Evolutionary conservation across 2,888 invertebrate genomes (phyloP), one percentile per base, ranked within the genome.

Genomic region (Auanema freiburgensis): DNA sequence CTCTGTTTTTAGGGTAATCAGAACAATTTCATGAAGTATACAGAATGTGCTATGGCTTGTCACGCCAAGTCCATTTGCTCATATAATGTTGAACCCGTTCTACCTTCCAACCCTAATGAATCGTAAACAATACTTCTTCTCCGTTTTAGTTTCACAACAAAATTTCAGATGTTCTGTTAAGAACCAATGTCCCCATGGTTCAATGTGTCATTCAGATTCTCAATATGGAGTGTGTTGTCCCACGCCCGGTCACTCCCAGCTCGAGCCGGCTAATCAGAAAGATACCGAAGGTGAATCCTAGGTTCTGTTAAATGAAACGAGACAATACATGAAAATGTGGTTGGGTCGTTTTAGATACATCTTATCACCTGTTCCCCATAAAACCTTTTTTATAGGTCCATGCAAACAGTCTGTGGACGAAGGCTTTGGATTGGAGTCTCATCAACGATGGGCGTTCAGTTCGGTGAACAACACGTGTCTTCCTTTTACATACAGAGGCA

Each of bases 1-100:
- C n/a, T n/a, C 5, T 11, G 33, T 42, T 52, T 69, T 56, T 56
- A 71, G 68, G 76, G 78, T 12, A 78, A 78, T 52, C 69, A 72
- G 53, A 78, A 78, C 63, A 78, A 78, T 63, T 78, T 76, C 66
- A 52, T 64, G 24, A 57, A 67, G 0, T 77, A 54, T 46, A 69
- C 64, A 1, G 65, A 65, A 4, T 77, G 77, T 57, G 59, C 56
- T 23, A 50, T 66, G 43, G 63, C 71, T 0, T 76, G 76, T 55
- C 71, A 65, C 11, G 68, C 71, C 21, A 63, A 57, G 10, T 70
- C 65, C 42, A 63, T 68, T 16, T 75, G 75, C 57, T 57, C 56
- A 2, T 33, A 3, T 8, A 53, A 50, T 11, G 71, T 69, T 0
- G 55, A 57, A 23, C 69, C 69, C 1, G 54, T 59, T 4, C 18